Percentiles rank a stretch among this genome's conserved stretches.
Evolutionary conservation across 2,113 vertebrate species (phyloP).

Genomic region (Myiagra hebetior): DNA sequence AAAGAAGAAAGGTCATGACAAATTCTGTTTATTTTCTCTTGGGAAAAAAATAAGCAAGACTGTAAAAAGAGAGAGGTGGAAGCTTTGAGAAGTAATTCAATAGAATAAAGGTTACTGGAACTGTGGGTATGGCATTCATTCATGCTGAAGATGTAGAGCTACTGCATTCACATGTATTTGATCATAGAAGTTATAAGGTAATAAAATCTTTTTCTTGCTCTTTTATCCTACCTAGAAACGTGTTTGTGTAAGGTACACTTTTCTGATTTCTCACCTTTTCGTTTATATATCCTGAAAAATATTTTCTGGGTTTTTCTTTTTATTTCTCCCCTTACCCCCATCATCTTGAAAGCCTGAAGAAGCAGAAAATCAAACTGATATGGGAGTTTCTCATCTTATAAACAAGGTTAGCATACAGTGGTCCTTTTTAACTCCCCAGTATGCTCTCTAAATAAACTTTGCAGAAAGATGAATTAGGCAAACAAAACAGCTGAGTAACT

Average conservation of each 20-base stretch:
- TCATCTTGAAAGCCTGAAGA: background rate
- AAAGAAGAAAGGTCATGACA: background rate
- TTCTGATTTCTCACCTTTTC: background rate
- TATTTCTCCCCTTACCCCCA: no score
- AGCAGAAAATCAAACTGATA: background rate
- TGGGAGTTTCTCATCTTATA: background rate
- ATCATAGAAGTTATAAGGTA: constrained; percentile 6
- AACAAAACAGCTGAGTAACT: background rate
- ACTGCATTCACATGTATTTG: background rate
- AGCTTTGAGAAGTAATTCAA: constrained; percentile 25
- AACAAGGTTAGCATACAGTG: background rate
- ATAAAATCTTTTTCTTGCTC: background rate
- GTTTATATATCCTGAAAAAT: background rate
- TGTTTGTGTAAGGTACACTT: background rate
- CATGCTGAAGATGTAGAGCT: background rate
- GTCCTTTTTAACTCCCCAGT: background rate
- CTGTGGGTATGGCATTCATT: background rate
- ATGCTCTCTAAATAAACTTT: background rate
- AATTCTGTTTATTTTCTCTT: constrained; percentile 36
- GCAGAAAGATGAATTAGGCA: background rate
- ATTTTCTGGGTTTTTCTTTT: background rate
- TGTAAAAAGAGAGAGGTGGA: constrained; percentile 16
- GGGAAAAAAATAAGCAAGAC: background rate
- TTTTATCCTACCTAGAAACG: background rate
- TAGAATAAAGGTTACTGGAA: constrained; percentile 5